A percentile compares a stretch with the other conserved stretches of the same genome.
Conservation (phyloP, 1,140 invertebrate species). For the Limonius californicus region DNA sequence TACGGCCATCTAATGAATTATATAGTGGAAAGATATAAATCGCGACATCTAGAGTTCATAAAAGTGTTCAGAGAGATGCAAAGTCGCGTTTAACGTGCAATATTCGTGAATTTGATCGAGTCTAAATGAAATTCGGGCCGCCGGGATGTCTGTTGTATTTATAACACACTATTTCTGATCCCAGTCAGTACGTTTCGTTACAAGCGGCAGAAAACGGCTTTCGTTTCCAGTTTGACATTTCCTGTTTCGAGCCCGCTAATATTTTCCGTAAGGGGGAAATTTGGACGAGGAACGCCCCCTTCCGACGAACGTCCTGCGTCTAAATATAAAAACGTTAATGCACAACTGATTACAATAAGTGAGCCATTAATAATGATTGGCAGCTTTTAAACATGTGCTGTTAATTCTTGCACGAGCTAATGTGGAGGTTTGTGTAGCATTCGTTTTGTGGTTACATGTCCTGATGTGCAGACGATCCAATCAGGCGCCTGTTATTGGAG, state of each 20-base stretch:
- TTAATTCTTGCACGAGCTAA: too few relatives aligned
- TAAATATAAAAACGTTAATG: not conserved
- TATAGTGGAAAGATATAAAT: too few relatives aligned
- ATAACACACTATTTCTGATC: conserved; percentile 4
- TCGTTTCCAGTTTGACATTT: not conserved
- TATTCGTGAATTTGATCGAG: conserved; percentile 1
- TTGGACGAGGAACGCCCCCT: not conserved
- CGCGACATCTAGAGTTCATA: too few relatives aligned
- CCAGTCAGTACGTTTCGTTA: not conserved
- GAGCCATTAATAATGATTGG: not conserved
- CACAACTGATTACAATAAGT: too few relatives aligned
- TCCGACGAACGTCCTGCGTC: not conserved
- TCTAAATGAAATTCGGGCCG: conserved; percentile 9
- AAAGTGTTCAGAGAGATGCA: too few relatives aligned
- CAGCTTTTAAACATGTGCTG: not conserved
- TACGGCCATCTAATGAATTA: too few relatives aligned
- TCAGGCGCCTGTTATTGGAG: not conserved
- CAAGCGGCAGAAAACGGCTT: conserved; percentile 2
- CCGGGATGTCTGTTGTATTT: conserved; percentile 11
- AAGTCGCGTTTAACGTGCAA: not conserved
- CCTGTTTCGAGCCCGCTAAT: not conserved
- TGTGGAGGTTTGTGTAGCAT: not conserved
- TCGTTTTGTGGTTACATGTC: not conserved
- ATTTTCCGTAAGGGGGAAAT: too few relatives aligned
- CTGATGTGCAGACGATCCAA: not conserved